Percentiles rank a stretch among this genome's conserved stretches.
Conservation (phyloP, 1,140 invertebrate species). For the Arctopsyche grandis region DNA sequence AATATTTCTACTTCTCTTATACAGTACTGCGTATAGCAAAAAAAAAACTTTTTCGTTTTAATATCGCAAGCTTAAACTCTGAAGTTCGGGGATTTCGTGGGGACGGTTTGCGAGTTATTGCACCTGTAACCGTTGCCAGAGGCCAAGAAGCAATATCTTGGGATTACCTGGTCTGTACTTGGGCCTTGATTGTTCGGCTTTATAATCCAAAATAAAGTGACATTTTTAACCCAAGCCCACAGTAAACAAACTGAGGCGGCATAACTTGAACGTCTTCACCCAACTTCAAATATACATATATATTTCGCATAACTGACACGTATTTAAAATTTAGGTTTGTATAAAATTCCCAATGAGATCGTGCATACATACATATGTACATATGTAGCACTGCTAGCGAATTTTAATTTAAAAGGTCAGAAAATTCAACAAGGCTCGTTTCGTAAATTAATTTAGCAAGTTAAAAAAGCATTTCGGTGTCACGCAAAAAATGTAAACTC, state of each 20-base stretch:
- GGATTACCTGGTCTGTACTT: constrained; percentile 40
- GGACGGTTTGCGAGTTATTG: constrained; percentile 26
- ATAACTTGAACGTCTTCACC: neutral
- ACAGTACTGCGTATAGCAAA: too few species aligned
- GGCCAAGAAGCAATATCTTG: constrained; percentile 41
- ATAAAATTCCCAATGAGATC: too few species aligned
- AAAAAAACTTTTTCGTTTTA: constrained; percentile 22
- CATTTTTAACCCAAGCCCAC: constrained; percentile 36
- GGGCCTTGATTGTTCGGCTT: constrained; percentile 40
- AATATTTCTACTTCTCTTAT: too few species aligned
- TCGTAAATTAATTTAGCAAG: constrained; percentile 21
- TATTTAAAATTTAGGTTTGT: too few species aligned
- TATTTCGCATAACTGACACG: too few species aligned
- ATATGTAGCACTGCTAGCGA: neutral
- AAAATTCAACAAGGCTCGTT: neutral
- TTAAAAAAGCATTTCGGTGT: constrained; percentile 39
- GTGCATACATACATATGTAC: too few species aligned
- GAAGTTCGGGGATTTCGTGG: neutral
- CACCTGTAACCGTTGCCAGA: constrained; percentile 27
- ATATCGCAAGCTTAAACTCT: constrained; percentile 10
- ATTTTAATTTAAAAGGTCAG: constrained; percentile 7
- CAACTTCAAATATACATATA: too few species aligned
- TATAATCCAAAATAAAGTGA: constrained; percentile 49
- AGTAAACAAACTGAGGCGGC: neutral
- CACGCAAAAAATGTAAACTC: neutral